Conservation (phyloP, 2,888 invertebrate genomes). For the Actias luna region DNA sequence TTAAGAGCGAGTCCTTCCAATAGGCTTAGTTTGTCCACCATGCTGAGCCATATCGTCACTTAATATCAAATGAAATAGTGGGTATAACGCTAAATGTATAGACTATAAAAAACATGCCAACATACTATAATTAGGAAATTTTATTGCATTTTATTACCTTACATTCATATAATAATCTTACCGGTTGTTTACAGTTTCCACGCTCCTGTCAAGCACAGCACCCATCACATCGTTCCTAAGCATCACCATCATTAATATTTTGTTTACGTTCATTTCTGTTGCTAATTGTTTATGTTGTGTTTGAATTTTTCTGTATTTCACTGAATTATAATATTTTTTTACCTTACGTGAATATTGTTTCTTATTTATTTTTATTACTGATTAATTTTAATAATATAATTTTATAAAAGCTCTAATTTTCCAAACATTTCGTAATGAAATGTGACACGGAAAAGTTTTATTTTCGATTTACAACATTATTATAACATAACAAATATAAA, state of each 20-base stretch:
- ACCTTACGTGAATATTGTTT: background rate
- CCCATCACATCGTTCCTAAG: constrained; percentile 48
- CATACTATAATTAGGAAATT: background rate
- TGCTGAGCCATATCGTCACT: too few species aligned
- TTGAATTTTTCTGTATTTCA: background rate
- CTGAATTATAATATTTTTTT: background rate
- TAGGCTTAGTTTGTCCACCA: too few species aligned
- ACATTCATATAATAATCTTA: background rate
- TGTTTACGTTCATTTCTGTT: background rate
- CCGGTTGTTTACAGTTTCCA: constrained; percentile 49
- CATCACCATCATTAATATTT: constrained; percentile 37
- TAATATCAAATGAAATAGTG: too few species aligned
- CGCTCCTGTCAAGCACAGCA: constrained; percentile 54
- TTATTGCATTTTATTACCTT: background rate
- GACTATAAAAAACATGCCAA: background rate
- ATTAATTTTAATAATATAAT: too few species aligned
- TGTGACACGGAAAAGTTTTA: too few species aligned
- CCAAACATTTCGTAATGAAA: too few species aligned
- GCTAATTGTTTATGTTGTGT: constrained; percentile 6
- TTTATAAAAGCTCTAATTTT: too few species aligned
- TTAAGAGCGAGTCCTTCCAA: too few species aligned
- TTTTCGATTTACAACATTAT: too few species aligned
- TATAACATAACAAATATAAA: too few species aligned
- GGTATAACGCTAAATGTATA: too few species aligned
- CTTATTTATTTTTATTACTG: background rate